Conservation (phyloP, 2,113 vertebrate species). For the Thymallus thymallus region DNA sequence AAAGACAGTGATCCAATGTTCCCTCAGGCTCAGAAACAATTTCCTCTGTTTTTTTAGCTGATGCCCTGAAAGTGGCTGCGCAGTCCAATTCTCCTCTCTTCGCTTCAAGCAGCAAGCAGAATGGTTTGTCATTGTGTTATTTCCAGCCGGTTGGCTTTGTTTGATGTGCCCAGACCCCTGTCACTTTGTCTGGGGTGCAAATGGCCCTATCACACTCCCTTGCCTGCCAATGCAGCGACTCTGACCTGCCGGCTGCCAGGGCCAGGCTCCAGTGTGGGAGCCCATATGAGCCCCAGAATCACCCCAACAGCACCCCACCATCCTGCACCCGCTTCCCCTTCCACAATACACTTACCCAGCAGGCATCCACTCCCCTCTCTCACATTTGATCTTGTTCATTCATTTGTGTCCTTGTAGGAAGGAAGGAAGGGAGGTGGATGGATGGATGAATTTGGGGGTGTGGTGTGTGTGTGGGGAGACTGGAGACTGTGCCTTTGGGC, state of each 20-base stretch:
- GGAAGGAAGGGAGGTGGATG: not conserved
- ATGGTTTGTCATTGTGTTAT: constrained; percentile 49
- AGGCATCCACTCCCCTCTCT: not conserved
- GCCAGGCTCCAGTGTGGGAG: too few species aligned
- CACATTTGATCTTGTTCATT: not conserved
- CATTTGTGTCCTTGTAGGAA: not conserved
- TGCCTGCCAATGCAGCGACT: not conserved
- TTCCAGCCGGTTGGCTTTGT: constrained; percentile 40
- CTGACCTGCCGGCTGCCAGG: too few species aligned
- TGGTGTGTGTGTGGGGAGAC: not conserved
- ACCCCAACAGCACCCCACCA: too few species aligned
- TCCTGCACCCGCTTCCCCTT: too few species aligned
- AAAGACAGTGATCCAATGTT: too few species aligned
- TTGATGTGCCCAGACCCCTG: not conserved
- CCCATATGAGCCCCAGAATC: too few species aligned
- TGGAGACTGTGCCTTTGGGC: not conserved
- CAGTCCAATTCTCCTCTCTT: not conserved
- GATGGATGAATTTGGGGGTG: not conserved
- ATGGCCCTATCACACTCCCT: not conserved
- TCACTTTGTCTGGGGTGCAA: not conserved
- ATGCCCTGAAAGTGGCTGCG: too few species aligned
- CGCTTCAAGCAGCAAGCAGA: constrained; percentile 31
- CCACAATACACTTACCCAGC: not conserved
- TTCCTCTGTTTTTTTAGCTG: not conserved
- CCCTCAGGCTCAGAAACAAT: too few species aligned